Evolutionary conservation across 2,113 vertebrate genomes (phyloP), one percentile per base, ranked within the genome.

Genomic region (Malurus melanocephalus): DNA sequence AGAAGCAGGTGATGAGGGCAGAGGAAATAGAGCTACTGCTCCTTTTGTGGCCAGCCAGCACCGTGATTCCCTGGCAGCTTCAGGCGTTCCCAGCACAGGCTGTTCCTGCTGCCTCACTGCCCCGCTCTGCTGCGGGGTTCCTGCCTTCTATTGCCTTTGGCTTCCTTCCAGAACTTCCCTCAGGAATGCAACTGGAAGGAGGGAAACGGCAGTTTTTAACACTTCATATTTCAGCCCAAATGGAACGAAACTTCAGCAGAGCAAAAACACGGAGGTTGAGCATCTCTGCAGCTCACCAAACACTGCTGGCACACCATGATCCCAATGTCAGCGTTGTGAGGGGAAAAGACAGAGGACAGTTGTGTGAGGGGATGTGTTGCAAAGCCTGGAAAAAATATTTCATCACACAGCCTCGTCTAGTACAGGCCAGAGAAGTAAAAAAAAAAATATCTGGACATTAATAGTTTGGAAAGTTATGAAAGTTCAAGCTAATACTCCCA

Each of bases 231-330:
- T 95, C 91, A 91, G 65, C 56, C 60, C 0, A 2, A 73, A 40
- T 0, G 2, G 60, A 87, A 84, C 5, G 67, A 85, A 85, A 28
- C 60, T 62, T 74, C 67, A 53, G 74, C 2, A 30, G 38, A 87
- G 78, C 12, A n/a, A 76, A 90, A 73, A 11, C n/a, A 53, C 0
- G 3, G 69, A 22, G 38, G 59, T 0, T 68, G 89, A 87, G 72
- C 59, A 59, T 10, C 60, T 57, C 78, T 4, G 45, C n/a, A n/a
- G n/a, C 45, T 53, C 62, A 19, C 51, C 68, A 4, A 26, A 32
- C 68, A 51, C 38, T 0, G 0, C 30, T 1, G 0, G 66, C 51
- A 33, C 0, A 0, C 32, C 40, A 13, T 0, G 0, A 17, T 9
- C 62, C 14, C 0, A 71, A 3, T 3, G 40, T 28, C 75, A 42